These are phyloP conservation scores for Drosophila paramelanica DNA, from an alignment of 2,888 invertebrate species.

Conservation along the genomic window DNA sequence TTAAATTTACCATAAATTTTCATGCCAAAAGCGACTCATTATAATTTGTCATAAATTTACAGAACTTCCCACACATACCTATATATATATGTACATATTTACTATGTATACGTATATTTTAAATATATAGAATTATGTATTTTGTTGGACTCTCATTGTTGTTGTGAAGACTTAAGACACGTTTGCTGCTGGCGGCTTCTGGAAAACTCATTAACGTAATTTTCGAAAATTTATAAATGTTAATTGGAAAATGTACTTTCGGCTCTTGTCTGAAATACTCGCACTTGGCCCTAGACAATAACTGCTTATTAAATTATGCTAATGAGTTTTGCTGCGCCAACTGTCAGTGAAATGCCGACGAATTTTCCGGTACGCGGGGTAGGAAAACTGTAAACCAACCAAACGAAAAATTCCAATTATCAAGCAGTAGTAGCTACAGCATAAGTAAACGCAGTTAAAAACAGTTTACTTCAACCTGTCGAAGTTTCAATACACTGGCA, in stretches of 20 bases:
- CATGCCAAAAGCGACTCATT: conserved; percentile 71
- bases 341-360: conserved; percentile 62
- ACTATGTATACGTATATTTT: conserved; percentile 24
- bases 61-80: neutral
- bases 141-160: conserved; percentile 19
- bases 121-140: conserved; percentile 35
- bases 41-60: conserved; percentile 74
- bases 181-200: conserved; percentile 47
- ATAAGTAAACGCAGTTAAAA: conserved; percentile 23
- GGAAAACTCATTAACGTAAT: conserved; percentile 79
- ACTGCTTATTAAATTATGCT: conserved; percentile 81
- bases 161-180: conserved; percentile 56
- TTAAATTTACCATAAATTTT: conserved; percentile 78
- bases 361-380: conserved; percentile 24
- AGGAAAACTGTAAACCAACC: conserved; percentile 39
- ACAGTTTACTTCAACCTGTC: conserved; percentile 10
- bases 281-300: conserved; percentile 58
- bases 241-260: conserved; percentile 72
- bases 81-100: conserved; percentile 5
- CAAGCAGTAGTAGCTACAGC: neutral
- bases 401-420: conserved; percentile 71
- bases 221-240: conserved; percentile 78
- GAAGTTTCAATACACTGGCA: conserved; percentile 28
- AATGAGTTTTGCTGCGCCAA: conserved; percentile 70
- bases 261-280: conserved; percentile 25